Conservation (phyloP, 2,797 vertebrate genomes). For the Clamator glandarius region DNA sequence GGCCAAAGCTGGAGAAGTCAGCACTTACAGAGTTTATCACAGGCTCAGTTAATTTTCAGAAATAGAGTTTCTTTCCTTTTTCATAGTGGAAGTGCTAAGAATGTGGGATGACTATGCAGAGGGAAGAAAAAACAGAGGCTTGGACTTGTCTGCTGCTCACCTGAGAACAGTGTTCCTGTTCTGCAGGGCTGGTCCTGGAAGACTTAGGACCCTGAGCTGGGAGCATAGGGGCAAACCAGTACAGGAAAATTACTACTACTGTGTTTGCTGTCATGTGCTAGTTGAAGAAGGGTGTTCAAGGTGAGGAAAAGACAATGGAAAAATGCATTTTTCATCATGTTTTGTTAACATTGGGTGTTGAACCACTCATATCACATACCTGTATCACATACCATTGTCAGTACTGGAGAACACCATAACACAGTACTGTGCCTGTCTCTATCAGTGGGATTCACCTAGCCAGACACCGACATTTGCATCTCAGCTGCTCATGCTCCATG, state of each 20-base stretch:
- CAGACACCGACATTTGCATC: not conserved
- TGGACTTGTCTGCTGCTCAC: not conserved
- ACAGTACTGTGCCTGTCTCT: not conserved
- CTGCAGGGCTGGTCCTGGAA: not conserved
- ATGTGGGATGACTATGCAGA: not conserved
- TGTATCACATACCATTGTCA: not conserved
- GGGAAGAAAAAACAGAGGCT: not conserved
- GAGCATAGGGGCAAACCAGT: not conserved
- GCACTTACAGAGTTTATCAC: not conserved
- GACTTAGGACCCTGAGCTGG: not conserved
- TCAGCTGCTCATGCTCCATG: not conserved
- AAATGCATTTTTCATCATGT: not conserved
- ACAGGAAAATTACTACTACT: not conserved
- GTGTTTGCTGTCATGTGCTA: not conserved
- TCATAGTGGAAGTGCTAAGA: not conserved
- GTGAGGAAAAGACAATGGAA: not conserved
- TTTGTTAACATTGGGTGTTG: not conserved
- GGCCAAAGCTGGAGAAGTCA: not conserved
- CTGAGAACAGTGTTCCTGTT: not conserved
- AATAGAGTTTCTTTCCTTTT: not conserved
- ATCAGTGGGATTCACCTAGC: not conserved
- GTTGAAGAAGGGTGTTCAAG: not conserved
- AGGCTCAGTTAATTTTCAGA: not conserved
- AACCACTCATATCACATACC: not conserved
- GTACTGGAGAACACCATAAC: not conserved